Evolutionary conservation across 2,113 vertebrate genomes (phyloP).

Genomic region (Jaculus jaculus): DNA sequence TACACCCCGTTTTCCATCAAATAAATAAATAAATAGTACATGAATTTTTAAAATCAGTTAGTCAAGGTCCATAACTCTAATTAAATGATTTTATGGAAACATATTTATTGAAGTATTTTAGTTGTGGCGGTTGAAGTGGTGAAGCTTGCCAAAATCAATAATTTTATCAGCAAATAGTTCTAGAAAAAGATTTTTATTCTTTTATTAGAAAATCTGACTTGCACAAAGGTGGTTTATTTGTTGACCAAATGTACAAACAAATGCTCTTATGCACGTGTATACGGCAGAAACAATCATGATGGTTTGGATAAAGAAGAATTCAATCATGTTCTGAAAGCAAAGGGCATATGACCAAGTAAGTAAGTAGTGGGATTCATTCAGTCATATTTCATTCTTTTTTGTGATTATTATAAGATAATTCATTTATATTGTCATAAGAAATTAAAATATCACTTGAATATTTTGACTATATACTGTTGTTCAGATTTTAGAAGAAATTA

Average conservation of each 20-base stretch:
- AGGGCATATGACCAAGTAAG: not conserved
- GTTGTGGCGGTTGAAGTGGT: not conserved
- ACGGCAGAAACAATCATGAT: not conserved
- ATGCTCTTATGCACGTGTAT: not conserved
- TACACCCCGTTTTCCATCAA: too few relatives aligned
- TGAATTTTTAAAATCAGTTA: not conserved
- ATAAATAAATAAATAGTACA: too few relatives aligned
- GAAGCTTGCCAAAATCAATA: not conserved
- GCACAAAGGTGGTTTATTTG: not conserved
- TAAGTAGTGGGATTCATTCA: not conserved
- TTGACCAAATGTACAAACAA: not conserved
- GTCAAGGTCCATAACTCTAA: not conserved
- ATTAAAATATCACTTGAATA: conserved; percentile 18
- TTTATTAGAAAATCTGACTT: not conserved
- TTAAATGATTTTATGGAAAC: not conserved
- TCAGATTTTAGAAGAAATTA: not conserved
- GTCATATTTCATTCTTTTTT: not conserved
- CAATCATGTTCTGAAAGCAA: conserved; percentile 2
- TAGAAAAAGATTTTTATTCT: not conserved
- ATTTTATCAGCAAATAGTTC: not conserved
- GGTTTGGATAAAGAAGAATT: not conserved
- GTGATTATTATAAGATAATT: conserved; percentile 25
- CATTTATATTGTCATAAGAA: conserved; percentile 9
- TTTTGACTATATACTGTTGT: not conserved
- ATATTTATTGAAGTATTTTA: not conserved